Evolutionary conservation across 2,888 invertebrate genomes (phyloP), one percentile per base, ranked within the genome.

Genomic region (Macrosoma leucophasiata): DNA sequence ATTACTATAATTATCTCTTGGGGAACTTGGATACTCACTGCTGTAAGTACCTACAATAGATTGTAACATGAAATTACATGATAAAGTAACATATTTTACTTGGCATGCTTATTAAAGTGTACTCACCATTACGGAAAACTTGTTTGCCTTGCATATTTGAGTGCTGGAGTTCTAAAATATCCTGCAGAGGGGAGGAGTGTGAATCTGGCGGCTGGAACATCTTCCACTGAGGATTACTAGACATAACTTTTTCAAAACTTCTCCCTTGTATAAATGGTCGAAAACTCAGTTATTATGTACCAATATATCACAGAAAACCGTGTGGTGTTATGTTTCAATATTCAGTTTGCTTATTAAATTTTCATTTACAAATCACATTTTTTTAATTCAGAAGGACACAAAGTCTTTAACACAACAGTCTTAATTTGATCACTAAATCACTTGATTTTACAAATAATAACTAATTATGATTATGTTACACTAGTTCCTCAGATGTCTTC

Each of bases 191-290:
- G 78, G 93, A 91, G 72, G 91, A 89, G 85, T 90, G 90, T 87
- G 91, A 89, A 87, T 89, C 88, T 86, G 93, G 92, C 92, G 94
- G 92, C 90, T 94, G 93, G 91, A 93, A 93, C 84, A 90, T 89
- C 88, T 91, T 92, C 92, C 92, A 92, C 91, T 92, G 92, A 91
- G 91, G 89, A 91, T 92, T 91, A 84, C 87, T 90, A 82, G 91
- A 91, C 92, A 92, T 91, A 73, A 58, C 75, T 69, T 65, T 70
- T 66, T 56, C 48, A 53, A 56, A 55, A 45, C 52, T 49, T 62
- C 66, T 76, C 76, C 68, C 58, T 78, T 84, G 71, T 85, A 84
- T 84, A 77, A 55, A 59, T n/a, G 47, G 54, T 77, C 64, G 55
- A 78, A 77, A 78, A 73, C 58, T 63, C 66, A 69, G 62, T 63